Base-by-base conservation (phyloP, 2,113 vertebrate species). In the Mustela nigripes region DNA sequence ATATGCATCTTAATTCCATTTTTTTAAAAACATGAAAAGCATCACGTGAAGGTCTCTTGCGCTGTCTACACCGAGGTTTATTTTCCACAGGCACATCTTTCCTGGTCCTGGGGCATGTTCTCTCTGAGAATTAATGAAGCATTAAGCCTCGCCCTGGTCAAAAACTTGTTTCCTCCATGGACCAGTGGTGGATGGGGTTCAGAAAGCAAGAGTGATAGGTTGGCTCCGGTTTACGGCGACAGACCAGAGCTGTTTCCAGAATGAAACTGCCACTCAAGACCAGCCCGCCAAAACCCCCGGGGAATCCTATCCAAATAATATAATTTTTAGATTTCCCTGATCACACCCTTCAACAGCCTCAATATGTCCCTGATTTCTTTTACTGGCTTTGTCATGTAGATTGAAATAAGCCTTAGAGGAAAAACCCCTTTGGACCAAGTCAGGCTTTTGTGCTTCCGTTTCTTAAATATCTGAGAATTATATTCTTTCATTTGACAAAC, bases 1-100 rank as follows among this genome's bases (percentile, higher is more conserved):
- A 97, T 97, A 82, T 95, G 91, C 36, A 58, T 98, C 98, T 98
- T 96, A 92, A 98, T 99, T 98, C 91, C 86, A 50, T 90, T 93
- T 39, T 48, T 24, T 60, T 22, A 39, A 92, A 79, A 95, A 91
- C 39, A 62, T 12, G 56, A 92, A 88, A 96, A 95, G 94, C 15
- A 56, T 36, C 69, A 79, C 86, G 62, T 79, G 36, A 62, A 86
- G 33, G 21, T 48, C 53, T 93, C 31, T 18, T 62, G 48, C 4
- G 63, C 58, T 80, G 10, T 63, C 63, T 45, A 18, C 22, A n/a
- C 9, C n/a, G n/a, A 81, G 93, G 33, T 50, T 94, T 84, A 22
- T 76, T 95, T 88, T 71, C 74, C 31, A 48, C 4, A 42, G 78
- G 50, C 36, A 62, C 21, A 39, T 36, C 90, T 93, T 58, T 71